These are phyloP conservation scores for Gymnopithys bicolor DNA, from an alignment of 2,797 vertebrate genomes.

Conservation along the genomic window DNA sequence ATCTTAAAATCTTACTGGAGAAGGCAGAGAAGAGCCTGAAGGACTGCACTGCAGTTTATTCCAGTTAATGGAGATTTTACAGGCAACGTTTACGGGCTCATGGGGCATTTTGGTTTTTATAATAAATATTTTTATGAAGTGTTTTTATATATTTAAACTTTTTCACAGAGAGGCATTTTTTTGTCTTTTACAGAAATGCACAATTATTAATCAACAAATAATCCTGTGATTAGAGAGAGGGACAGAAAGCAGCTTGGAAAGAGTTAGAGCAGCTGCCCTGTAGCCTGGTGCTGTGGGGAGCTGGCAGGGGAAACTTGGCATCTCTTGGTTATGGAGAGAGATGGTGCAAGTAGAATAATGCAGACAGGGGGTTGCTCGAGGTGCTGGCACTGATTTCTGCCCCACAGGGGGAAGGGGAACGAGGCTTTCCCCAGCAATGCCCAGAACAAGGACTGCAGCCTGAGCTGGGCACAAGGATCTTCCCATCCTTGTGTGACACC, in stretches of 20 bases:
- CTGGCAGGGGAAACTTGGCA: not conserved
- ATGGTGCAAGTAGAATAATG: not conserved
- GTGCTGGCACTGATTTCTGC: not conserved
- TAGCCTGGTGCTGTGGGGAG: not conserved
- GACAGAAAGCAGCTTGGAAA: not conserved
- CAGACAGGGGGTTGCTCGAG: not conserved
- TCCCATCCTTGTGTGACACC: not conserved
- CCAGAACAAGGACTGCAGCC: not conserved
- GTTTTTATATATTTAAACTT: slow-evolving; percentile 71
- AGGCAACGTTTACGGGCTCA: slow-evolving; percentile 71
- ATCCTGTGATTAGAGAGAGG: not conserved
- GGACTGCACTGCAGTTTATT: slow-evolving; percentile 13
- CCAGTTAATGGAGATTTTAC: slow-evolving; percentile 56
- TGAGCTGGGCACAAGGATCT: not conserved
- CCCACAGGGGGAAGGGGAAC: not conserved
- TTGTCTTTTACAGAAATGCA: slow-evolving; percentile 43
- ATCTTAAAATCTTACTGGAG: slow-evolving; percentile 38
- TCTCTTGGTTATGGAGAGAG: not conserved
- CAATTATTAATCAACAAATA: slow-evolving; percentile 17
- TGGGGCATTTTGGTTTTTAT: slow-evolving; percentile 56
- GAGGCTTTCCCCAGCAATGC: not conserved
- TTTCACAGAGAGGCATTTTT: slow-evolving; percentile 42
- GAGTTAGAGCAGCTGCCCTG: not conserved
- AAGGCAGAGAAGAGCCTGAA: slow-evolving; percentile 18
- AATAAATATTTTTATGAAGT: slow-evolving; percentile 70